A percentile compares a stretch with the other conserved stretches of the same genome.
Evolutionary conservation across 2,888 invertebrate species (phyloP).

Genomic region (Sepiola atlantica): DNA sequence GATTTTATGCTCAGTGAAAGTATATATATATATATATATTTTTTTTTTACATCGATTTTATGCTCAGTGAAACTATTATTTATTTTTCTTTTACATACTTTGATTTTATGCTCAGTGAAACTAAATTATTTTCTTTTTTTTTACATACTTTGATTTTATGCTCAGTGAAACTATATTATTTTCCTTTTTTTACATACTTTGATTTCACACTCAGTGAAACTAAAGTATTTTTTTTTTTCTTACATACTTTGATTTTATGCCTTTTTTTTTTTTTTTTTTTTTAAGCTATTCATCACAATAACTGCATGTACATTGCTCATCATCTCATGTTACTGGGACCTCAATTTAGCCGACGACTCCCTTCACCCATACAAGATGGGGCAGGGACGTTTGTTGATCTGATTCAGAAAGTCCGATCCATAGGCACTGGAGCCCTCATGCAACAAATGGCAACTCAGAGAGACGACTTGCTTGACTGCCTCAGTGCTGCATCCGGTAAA

Average conservation of each 20-base stretch:
- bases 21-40: too few relatives aligned
- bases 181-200: too few relatives aligned
- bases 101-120: too few relatives aligned
- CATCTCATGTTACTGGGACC: conserved; percentile 81
- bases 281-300: conserved; percentile 82
- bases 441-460: conserved; percentile 85
- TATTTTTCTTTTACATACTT: too few relatives aligned
- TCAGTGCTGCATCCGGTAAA: conserved; percentile 83
- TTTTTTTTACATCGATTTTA: too few relatives aligned
- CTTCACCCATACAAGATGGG: conserved; percentile 78
- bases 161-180: too few relatives aligned
- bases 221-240: too few relatives aligned
- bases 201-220: too few relatives aligned
- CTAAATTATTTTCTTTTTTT: too few relatives aligned
- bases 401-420: conserved; percentile 80
- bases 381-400: conserved; percentile 82
- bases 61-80: too few relatives aligned
- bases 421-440: conserved; percentile 83
- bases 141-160: too few relatives aligned
- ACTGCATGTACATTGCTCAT: conserved; percentile 90
- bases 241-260: background rate
- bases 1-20: too few relatives aligned
- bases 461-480: conserved; percentile 84
- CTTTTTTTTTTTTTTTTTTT: conserved; percentile 65
- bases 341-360: conserved; percentile 81